Base-by-base conservation (phyloP, 2,113 vertebrate genomes). In the Megalops atlanticus region DNA sequence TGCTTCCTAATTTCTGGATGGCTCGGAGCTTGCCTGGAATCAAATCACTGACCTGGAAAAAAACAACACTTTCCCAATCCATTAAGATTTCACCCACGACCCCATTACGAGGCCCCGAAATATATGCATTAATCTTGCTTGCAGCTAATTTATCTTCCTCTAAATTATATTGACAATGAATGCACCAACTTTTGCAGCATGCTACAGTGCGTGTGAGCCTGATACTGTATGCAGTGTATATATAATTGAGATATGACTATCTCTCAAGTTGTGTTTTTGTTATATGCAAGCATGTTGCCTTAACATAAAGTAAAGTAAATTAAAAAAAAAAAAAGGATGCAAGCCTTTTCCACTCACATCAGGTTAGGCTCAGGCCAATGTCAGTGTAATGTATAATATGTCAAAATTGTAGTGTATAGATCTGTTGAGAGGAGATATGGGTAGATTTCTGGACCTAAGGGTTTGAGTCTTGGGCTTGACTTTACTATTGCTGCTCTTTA, bases 21-120 rank as follows among this genome's bases (percentile, higher is more conserved):
- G 36, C 54, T 41, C 36, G 31, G 10, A 4, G 52, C 31, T 38
- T 81, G 5, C 40, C 54, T 70, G 40, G 71, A 68, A 70, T 84
- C 18, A 58, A 80, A 77, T 68, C 78, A 84, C 14, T 84, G 77
- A 80, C 78, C 82, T 82, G 81, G 43, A 86, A 84, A n/a, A n/a
- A 82, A 82, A 52, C 75, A 71, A 5, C 35, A 69, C 78, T 83
- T 54, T 75, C 79, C 40, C 41, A 78, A 84, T 75, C 78, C 68
- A 84, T 84, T 27, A 77, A 76, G 38, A 64, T 45, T 76, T 69
- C 45, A 58, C 75, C 79, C 72, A n/a, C 47, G 70, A 73, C 41
- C 80, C 71, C 75, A 86, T 84, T 86, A 80, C 35, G 54, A 31
- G 24, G 49, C 58, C 47, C 18, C 54, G 71, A 41, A 79, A 72